Conservation (phyloP, 2,888 invertebrate species). For the Ommatoiulus sabulosus region DNA sequence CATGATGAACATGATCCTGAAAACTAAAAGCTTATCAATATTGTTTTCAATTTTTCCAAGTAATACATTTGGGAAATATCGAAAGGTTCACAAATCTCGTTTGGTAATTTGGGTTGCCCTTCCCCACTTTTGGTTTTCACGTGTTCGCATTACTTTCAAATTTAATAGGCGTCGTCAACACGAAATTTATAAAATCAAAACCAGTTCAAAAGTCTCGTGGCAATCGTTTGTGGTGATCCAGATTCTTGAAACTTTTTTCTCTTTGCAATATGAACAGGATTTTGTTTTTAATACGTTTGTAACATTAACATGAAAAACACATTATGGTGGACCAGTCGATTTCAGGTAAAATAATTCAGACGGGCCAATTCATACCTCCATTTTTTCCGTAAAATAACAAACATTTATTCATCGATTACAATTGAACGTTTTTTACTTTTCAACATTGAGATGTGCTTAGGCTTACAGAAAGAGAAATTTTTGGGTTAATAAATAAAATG, state of each 20-base stretch:
- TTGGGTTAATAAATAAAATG: conserved; percentile 39
- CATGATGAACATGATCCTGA: no score
- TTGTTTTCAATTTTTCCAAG: no score
- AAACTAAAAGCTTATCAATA: no score
- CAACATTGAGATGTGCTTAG: conserved; percentile 26
- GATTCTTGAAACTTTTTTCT: not conserved
- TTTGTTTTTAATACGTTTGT: not conserved
- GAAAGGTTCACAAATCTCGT: not conserved
- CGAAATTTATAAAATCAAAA: not conserved
- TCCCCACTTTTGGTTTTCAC: not conserved
- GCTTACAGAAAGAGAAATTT: conserved; percentile 20
- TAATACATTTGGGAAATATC: no score
- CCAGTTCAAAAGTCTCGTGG: not conserved
- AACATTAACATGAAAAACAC: not conserved
- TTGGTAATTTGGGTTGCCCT: not conserved
- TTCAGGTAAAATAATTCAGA: not conserved
- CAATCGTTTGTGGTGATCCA: not conserved
- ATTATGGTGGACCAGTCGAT: not conserved
- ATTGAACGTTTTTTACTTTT: conserved; percentile 42
- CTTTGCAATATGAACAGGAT: not conserved
- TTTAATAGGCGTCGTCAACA: conserved; percentile 19
- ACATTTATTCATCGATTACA: not conserved
- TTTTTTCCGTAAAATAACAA: not conserved
- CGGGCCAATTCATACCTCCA: not conserved
- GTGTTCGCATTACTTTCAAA: not conserved